Evolutionary conservation across 1,140 invertebrate genomes (phyloP).

Genomic region (Agrypnia vestita): DNA sequence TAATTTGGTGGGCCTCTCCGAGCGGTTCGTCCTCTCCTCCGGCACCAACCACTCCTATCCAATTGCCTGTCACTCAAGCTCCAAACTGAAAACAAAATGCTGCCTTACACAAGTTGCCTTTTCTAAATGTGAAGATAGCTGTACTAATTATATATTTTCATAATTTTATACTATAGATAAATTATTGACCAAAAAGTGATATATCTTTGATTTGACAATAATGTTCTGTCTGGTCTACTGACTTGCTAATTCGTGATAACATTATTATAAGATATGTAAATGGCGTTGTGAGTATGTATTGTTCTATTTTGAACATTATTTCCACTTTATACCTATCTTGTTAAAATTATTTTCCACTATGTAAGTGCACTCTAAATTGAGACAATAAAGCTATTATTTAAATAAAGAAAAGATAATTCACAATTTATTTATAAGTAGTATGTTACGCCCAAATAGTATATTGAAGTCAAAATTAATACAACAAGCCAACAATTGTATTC

Average conservation of each 20-base stretch:
- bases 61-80: neutral
- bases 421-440: conserved; percentile 1
- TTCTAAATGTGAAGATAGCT: conserved; percentile 29
- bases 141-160: conserved; percentile 36
- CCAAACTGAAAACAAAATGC: neutral
- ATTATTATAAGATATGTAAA: conserved; percentile 8
- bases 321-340: conserved; percentile 1
- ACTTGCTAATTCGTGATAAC: conserved; percentile 30
- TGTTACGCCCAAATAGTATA: no score
- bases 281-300: conserved; percentile 7
- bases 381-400: conserved; percentile 22
- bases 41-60: neutral
- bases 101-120: conserved; percentile 13
- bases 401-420: conserved; percentile 25
- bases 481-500: no score
- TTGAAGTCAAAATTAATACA: no score
- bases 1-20: conserved; percentile 72
- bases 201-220: conserved; percentile 39
- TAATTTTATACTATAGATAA: conserved; percentile 33
- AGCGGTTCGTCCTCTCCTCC: conserved; percentile 1
- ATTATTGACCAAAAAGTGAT: conserved; percentile 42
- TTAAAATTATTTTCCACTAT: conserved; percentile 17
- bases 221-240: conserved; percentile 19
- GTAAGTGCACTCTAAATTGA: conserved; percentile 1
- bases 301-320: neutral